phyloP scores from a whole-genome alignment of 1,140 invertebrate genomes.

The Drosophila mojavensis region DNA sequence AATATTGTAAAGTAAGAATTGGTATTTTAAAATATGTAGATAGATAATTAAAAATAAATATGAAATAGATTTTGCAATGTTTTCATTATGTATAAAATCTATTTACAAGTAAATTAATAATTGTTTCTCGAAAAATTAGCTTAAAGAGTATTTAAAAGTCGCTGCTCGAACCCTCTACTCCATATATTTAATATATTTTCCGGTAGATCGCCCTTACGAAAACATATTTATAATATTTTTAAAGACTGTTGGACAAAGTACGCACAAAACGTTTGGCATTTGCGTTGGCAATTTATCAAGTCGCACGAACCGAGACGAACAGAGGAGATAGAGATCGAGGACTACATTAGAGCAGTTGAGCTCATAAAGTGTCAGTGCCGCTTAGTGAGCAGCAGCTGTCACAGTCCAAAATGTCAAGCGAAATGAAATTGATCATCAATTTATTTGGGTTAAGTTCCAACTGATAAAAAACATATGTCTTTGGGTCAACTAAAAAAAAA shows the following conservation, averaged over 20 bases:
- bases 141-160: no score
- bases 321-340: slow-evolving; percentile 41
- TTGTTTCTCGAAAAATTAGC: no score
- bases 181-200: slow-evolving; percentile 36
- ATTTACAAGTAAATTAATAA: no score
- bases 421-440: slow-evolving; percentile 46
- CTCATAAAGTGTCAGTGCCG: slow-evolving; percentile 26
- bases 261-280: slow-evolving; percentile 3
- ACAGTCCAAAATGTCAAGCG: slow-evolving; percentile 28
- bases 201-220: slow-evolving; percentile 43
- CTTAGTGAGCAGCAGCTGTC: slow-evolving; percentile 42
- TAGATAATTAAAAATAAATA: neutral
- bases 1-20: no score
- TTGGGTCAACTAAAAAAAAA: neutral
- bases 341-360: slow-evolving; percentile 7
- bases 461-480: slow-evolving; percentile 52
- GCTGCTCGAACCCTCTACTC: no score
- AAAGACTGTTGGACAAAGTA: slow-evolving; percentile 13
- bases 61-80: neutral
- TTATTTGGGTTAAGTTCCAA: slow-evolving; percentile 14
- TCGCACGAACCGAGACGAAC: slow-evolving; percentile 29
- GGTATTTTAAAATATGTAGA: no score
- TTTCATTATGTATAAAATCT: no score
- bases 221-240: slow-evolving; percentile 40
- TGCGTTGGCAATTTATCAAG: slow-evolving; percentile 48